phyloP scores from a whole-genome alignment of 2,888 invertebrate species.

The Pollenia labialis region DNA sequence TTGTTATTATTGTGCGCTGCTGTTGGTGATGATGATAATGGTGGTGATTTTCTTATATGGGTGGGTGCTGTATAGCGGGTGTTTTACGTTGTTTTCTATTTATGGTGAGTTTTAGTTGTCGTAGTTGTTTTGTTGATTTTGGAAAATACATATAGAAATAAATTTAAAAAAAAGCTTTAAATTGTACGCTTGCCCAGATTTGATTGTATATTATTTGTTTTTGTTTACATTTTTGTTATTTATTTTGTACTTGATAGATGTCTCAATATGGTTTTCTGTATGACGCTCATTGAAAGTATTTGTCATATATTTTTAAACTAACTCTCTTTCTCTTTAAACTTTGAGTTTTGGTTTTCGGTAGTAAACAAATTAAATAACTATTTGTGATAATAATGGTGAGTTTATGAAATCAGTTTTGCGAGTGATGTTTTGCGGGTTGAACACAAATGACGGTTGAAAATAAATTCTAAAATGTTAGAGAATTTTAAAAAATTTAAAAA shows the following conservation, averaged over 20 bases:
- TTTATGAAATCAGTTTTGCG: constrained; percentile 71
- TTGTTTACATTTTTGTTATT: constrained; percentile 26
- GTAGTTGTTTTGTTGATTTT: constrained; percentile 31
- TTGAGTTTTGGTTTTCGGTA: constrained; percentile 36
- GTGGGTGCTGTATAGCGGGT: constrained; percentile 69
- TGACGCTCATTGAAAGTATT: constrained; percentile 45
- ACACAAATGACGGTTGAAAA: constrained; percentile 61
- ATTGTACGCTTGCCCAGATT: constrained; percentile 72
- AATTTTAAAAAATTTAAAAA: background rate
- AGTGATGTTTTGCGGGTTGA: constrained; percentile 71
- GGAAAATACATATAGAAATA: constrained; percentile 2
- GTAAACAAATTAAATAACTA: constrained; percentile 59
- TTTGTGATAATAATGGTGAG: constrained; percentile 72
- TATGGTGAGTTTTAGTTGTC: constrained; percentile 54
- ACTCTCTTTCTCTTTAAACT: constrained; percentile 31
- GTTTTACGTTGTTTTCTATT: constrained; percentile 40
- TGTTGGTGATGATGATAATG: constrained; percentile 5
- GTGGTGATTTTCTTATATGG: constrained; percentile 68
- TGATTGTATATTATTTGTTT: constrained; percentile 39
- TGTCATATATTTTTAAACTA: constrained; percentile 21
- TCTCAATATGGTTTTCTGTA: constrained; percentile 39
- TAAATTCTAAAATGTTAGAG: constrained; percentile 18
- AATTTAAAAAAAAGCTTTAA: constrained; percentile 49
- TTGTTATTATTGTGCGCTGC: constrained; percentile 13
- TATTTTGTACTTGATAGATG: constrained; percentile 1